Evolutionary conservation across 2,888 invertebrate species (phyloP).

Genomic region (Horisme vitalbata): DNA sequence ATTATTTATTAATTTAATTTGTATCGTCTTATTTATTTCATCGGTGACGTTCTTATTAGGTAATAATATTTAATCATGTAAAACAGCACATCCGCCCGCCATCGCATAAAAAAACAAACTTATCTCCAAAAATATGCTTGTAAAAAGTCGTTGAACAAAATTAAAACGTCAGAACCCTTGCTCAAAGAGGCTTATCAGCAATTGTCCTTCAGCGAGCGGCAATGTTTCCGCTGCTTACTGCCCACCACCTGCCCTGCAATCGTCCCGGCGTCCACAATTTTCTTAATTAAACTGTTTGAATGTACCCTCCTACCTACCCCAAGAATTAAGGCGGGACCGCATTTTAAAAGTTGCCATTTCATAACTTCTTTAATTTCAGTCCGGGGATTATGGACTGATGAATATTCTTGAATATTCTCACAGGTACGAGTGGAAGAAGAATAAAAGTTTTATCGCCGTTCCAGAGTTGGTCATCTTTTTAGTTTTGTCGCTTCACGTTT

Average conservation of each 20-base stretch:
- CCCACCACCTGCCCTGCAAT: constrained; percentile 29
- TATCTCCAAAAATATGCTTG: constrained; percentile 27
- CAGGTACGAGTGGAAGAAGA: constrained; percentile 42
- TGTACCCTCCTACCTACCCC: constrained; percentile 26
- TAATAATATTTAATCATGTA: background rate
- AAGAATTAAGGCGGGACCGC: constrained; percentile 45
- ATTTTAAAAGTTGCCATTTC: constrained; percentile 52
- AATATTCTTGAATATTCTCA: constrained; percentile 56
- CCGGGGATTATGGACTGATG: constrained; percentile 50
- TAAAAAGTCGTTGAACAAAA: constrained; percentile 28
- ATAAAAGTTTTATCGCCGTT: constrained; percentile 54
- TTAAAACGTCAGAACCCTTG: constrained; percentile 31
- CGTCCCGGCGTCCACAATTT: constrained; percentile 39
- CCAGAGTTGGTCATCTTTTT: constrained; percentile 39
- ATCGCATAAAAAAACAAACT: constrained; percentile 14
- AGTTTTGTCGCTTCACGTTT: constrained; percentile 28
- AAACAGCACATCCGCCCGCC: background rate
- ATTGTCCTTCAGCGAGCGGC: constrained; percentile 31
- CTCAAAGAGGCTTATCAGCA: constrained; percentile 32
- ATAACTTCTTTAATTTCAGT: constrained; percentile 66
- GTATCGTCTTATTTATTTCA: too few relatives aligned
- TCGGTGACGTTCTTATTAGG: background rate
- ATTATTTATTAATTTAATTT: background rate
- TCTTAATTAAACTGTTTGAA: constrained; percentile 54
- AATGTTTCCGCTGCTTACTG: constrained; percentile 23